Evolutionary conservation across 2,113 vertebrate genomes (phyloP).

Genomic region (Phasianus colchicus): DNA sequence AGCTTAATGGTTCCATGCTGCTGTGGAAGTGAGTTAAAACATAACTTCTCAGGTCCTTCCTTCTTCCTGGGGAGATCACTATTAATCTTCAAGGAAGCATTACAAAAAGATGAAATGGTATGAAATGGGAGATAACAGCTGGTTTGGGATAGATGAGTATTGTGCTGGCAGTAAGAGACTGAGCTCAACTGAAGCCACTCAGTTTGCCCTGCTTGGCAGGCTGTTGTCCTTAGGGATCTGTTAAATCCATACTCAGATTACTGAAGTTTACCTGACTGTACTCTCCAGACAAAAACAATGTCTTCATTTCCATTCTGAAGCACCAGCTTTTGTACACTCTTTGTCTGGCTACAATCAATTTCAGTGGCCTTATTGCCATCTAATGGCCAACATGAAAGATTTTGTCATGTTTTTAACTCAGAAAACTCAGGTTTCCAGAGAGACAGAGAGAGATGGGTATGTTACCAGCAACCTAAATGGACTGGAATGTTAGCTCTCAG

Average conservation of each 20-base stretch:
- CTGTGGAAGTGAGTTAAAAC: not conserved
- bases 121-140: not conserved
- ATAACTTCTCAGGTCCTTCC: not conserved
- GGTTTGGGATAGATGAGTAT: not conserved
- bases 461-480: not conserved
- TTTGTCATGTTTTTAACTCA: not conserved
- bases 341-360: not conserved
- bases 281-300: not conserved
- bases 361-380: not conserved
- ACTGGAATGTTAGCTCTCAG: not conserved
- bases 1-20: not conserved
- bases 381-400: not conserved
- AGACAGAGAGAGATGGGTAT: not conserved
- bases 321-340: fast-evolving
- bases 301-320: not conserved
- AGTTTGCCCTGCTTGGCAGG: not conserved
- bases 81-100: not conserved
- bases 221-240: not conserved
- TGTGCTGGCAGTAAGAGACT: not conserved
- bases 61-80: not conserved
- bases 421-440: not conserved
- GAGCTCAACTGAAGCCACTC: not conserved
- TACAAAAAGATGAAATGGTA: not conserved
- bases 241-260: not conserved
- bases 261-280: not conserved